Conservation (phyloP, 2,113 vertebrate species). For the Lathamus discolor region DNA sequence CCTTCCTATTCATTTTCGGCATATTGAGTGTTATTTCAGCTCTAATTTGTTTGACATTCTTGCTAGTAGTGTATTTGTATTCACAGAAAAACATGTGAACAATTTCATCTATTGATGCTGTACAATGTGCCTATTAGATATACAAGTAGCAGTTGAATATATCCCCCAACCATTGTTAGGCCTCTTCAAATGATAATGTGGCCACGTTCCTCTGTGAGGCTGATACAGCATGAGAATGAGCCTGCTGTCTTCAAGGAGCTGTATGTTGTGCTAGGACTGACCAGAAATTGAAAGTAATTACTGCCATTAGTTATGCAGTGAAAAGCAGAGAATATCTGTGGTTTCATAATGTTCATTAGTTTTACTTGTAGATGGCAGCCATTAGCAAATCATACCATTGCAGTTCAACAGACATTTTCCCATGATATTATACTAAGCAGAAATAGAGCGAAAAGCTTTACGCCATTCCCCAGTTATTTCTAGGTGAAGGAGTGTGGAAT, state of each 20-base stretch:
- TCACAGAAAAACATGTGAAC: slow-evolving; percentile 61
- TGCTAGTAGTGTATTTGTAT: slow-evolving; percentile 61
- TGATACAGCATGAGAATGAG: slow-evolving; percentile 60
- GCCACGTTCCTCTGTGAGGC: slow-evolving; percentile 17
- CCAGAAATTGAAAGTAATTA: slow-evolving; percentile 47
- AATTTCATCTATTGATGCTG: slow-evolving; percentile 65
- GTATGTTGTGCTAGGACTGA: slow-evolving; percentile 31
- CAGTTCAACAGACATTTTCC: not conserved
- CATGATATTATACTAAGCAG: rapidly evolving
- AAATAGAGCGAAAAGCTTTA: not conserved
- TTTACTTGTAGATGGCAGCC: not conserved
- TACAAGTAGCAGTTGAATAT: slow-evolving; percentile 64
- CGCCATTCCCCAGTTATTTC: not conserved
- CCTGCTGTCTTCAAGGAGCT: slow-evolving; percentile 45
- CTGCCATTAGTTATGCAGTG: slow-evolving; percentile 5
- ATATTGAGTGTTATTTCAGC: slow-evolving; percentile 45
- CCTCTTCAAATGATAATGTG: slow-evolving; percentile 64
- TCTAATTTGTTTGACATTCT: slow-evolving; percentile 65
- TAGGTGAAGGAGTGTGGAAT: not conserved
- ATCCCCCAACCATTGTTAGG: slow-evolving; percentile 55
- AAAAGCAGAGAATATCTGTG: not conserved
- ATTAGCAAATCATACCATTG: not conserved
- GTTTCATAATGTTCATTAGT: slow-evolving; percentile 18
- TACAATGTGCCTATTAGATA: slow-evolving; percentile 64
- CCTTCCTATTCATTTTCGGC: slow-evolving; percentile 43